Conservation (phyloP, 2,797 vertebrate species). For the Melanitta fusca region DNA sequence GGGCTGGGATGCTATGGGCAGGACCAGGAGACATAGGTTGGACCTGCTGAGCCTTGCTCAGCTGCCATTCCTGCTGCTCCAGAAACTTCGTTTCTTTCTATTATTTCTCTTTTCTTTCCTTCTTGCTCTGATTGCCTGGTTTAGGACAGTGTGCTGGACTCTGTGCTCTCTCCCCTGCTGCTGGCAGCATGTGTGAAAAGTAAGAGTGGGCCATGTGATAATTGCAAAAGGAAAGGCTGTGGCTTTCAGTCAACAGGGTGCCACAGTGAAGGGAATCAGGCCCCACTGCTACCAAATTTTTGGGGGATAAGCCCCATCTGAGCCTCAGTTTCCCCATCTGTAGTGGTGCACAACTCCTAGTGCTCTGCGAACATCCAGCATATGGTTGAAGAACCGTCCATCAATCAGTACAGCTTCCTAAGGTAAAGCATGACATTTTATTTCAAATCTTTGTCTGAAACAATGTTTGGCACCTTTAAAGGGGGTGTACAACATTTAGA, state of each 20-base stretch:
- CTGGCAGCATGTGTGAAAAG: background rate
- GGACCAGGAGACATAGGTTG: background rate
- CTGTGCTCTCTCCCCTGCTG: background rate
- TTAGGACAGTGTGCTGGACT: background rate
- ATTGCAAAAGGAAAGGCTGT: background rate
- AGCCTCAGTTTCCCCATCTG: background rate
- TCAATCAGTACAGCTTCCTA: background rate
- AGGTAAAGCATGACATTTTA: background rate
- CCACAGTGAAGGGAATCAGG: rapidly evolving
- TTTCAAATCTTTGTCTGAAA: background rate
- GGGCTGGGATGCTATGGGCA: background rate
- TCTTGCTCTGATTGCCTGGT: background rate
- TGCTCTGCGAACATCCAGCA: background rate
- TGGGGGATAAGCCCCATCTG: rapidly evolving
- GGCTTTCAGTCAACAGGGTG: background rate
- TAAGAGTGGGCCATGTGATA: rapidly evolving
- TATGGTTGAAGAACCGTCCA: background rate
- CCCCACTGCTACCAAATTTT: background rate
- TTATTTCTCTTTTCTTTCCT: rapidly evolving
- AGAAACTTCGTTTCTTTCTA: background rate
- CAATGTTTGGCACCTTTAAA: background rate
- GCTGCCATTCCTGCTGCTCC: background rate
- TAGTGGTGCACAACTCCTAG: background rate
- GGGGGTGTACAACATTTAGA: background rate
- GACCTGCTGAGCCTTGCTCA: background rate